Evolutionary conservation across 2,113 vertebrate species (phyloP).

Genomic region (Morone saxatilis): DNA sequence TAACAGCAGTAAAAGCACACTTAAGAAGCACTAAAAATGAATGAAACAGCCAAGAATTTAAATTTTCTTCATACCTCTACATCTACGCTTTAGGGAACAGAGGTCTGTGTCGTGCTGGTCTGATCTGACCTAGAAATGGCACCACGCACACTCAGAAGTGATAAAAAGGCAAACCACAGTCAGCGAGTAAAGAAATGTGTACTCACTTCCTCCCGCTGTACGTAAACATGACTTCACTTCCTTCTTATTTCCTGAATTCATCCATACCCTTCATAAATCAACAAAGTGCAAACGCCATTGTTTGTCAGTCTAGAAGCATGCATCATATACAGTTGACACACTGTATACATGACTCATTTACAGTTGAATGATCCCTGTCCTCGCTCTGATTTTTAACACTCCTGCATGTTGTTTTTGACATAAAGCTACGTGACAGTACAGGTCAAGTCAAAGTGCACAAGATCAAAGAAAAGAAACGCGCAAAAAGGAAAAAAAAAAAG

Average conservation of each 20-base stretch:
- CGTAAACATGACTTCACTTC: conserved; percentile 66
- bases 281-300: conserved; percentile 62
- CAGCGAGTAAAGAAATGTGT: conserved; percentile 55
- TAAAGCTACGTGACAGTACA: conserved; percentile 86
- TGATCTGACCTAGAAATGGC: conserved; percentile 52
- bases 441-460: conserved; percentile 87
- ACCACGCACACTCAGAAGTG: conserved; percentile 43
- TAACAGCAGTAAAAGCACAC: conserved; percentile 53
- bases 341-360: conserved; percentile 70
- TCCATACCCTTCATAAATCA: conserved; percentile 46
- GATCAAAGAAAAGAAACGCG: conserved; percentile 62
- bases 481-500: conserved; percentile 66
- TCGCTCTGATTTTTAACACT: conserved; percentile 45
- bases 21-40: conserved; percentile 57
- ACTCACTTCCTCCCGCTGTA: conserved; percentile 45
- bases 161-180: conserved; percentile 59
- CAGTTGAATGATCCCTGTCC: conserved; percentile 33
- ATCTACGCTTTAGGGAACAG: conserved; percentile 43
- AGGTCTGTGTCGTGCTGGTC: conserved; percentile 34
- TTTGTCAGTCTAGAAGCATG: conserved; percentile 63
- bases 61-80: conserved; percentile 35
- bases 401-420: conserved; percentile 69
- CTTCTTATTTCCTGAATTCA: conserved; percentile 62
- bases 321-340: conserved; percentile 74
- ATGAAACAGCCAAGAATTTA: conserved; percentile 47